Evolutionary conservation across 2,888 invertebrate genomes (phyloP), one percentile per base, ranked within the genome.

Genomic region (Epistrophella euchroma): DNA sequence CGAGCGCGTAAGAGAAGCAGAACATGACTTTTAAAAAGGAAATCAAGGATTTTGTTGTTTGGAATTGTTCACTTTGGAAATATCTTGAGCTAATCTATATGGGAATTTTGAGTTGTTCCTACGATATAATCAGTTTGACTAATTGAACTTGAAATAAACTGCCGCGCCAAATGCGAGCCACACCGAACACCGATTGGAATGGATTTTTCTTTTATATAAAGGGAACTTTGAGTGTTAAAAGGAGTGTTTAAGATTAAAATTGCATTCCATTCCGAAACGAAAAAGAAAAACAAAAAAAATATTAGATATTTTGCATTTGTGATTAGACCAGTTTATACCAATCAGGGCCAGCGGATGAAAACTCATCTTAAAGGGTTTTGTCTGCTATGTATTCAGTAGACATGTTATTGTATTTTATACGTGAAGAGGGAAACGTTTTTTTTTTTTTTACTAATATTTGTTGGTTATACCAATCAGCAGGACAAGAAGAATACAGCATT

Each of bases 21-120:
- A 58, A 84, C 70, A 77, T 60, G 70, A 70, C 40, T 70, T 70
- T 52, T 66, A 47, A 66, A 32, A 47, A 56, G 56, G 66, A 47
- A 66, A 66, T 37, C 66, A 66, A 66, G 66, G 66, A 66, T 47
- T 66, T 56, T 47, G 45, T 66, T 66, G 47, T 66, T 47, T 47
- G 15, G 32, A 35, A 66, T 47, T 47, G 66, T 47, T 66, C 66
- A 66, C 32, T 47, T 66, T 66, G 35, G 32, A 19, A 15, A 15
- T n/a, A 47, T 66, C 19, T 35, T 35, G 9, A 35, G 32, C 4
- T 11, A 22, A 66, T 66, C 47, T 66, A 32, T 66, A 32, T 47
- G 19, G 47, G 64, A 28, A 6, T 64, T 28, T 64, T 45, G 19
- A 11, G 66, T 47, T 47, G 19, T 32, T 43, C 17, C 22, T 43